Base-by-base conservation (phyloP, 1,140 invertebrate genomes). In the Brachionus rotundiformis region DNA sequence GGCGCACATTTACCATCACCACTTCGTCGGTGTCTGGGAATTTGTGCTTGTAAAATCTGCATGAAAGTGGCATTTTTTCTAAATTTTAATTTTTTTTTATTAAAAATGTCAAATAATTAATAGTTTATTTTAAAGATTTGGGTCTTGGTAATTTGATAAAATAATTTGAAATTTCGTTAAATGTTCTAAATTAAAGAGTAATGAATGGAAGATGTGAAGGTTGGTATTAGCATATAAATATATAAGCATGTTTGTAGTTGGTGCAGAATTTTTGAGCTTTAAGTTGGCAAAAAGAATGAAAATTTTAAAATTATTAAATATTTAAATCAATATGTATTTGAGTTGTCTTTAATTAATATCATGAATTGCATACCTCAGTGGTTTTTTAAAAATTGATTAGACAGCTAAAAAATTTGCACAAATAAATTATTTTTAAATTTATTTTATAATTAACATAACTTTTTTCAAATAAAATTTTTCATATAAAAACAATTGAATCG, bases 1-100 rank as follows among this genome's bases (percentile, higher is more conserved):
- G 94, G 13, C 94, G 91, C 1, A 99, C 97, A 87, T 97, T 99
- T 3, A 98, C 97, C 95, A 99, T 98, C 10, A 99, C 97, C 33
- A 99, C 96, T 92, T 99, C 98, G 85, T 99, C 97, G 36, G 98
- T 92, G 87, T 99, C 96, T 0, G 98, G 98, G 90, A 97, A 99
- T 86, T 94, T 95, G 88, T 98, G 93, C 85, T 94, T 92, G 87
- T 99, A 99, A 92, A 95, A 99, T 85, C 98, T 91, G 92, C 97
- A 99, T 59, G 94, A 93, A 16, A 99, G 90, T 84, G 94, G 94
- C 95, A 98, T 98, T 33, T 29, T 84, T 86, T 68, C 77, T 81
- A 71, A 71, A 71, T 36, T 4, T 39, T 31, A 23, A 65, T 27
- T 27, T 29, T 13, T 13, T 29, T 13, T 63, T 63, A 1, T 63